A percentile compares a stretch with the other conserved stretches of the same genome.
phyloP scores from a whole-genome alignment of 2,888 invertebrate genomes.

The Pristionchus mayeri region DNA sequence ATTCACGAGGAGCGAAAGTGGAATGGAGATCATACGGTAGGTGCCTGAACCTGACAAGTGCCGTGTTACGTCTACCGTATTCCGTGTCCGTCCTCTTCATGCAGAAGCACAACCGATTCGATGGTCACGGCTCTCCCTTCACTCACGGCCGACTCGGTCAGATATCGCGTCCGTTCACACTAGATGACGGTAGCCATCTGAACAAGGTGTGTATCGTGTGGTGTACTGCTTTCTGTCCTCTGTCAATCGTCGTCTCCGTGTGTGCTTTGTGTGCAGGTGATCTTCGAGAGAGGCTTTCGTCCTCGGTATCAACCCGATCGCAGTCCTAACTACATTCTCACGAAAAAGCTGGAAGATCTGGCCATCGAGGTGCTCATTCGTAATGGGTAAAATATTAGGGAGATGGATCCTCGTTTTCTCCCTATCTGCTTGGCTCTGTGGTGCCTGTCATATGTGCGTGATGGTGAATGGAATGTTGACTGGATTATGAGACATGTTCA shows the following conservation, averaged over 20 bases:
- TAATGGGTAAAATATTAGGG: not conserved
- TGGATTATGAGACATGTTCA: too few relatives aligned
- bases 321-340: not conserved
- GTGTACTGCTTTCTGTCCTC: conserved; percentile 1
- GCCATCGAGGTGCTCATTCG: conserved; percentile 30
- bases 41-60: not conserved
- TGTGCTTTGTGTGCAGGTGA: conserved; percentile 37
- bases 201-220: conserved; percentile 9
- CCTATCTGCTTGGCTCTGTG: not conserved
- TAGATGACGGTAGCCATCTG: conserved; percentile 20
- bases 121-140: conserved; percentile 7
- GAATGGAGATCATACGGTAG: conserved; percentile 21
- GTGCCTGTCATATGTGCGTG: too few relatives aligned
- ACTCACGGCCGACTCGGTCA: not conserved
- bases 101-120: not conserved
- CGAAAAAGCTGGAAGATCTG: not conserved
- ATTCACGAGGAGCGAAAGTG: conserved; percentile 48
- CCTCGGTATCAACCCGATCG: conserved; percentile 11
- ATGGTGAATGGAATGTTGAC: too few relatives aligned
- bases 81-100: not conserved
- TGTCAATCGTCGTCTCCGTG: conserved; percentile 13
- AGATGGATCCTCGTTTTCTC: not conserved
- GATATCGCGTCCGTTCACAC: not conserved
- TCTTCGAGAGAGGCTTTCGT: conserved; percentile 8
- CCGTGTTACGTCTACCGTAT: not conserved